These are phyloP conservation scores for Drosophila nikananu DNA, from an alignment of 1,140 invertebrate genomes.

Conservation along the genomic window DNA sequence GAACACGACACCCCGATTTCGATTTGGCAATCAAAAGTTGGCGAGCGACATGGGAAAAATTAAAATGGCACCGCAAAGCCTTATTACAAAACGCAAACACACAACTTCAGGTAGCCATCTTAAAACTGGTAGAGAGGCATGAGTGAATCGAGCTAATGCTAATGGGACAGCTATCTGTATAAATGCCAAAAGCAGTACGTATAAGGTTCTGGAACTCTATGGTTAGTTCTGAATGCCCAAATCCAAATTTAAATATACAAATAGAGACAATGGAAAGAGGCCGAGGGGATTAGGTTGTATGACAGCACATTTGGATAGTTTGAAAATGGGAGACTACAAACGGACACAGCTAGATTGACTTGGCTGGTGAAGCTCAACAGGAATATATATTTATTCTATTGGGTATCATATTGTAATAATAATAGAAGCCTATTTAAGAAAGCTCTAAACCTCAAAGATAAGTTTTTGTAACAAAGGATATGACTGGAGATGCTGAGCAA, in stretches of 20 bases:
- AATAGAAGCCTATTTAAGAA: too few species aligned
- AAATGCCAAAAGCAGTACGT: slow-evolving; percentile 21
- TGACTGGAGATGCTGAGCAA: neutral
- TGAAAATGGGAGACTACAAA: neutral
- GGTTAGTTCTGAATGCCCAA: neutral
- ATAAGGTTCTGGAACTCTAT: neutral
- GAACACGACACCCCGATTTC: slow-evolving; percentile 47
- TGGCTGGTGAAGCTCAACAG: neutral
- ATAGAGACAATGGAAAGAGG: neutral
- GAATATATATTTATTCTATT: neutral
- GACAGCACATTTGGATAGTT: neutral
- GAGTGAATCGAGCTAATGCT: slow-evolving; percentile 24
- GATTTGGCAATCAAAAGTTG: slow-evolving; percentile 59
- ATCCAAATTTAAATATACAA: neutral
- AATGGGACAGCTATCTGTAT: slow-evolving; percentile 1
- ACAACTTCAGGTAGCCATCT: slow-evolving; percentile 26
- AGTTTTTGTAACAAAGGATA: neutral
- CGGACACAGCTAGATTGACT: neutral
- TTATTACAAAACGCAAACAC: slow-evolving; percentile 33
- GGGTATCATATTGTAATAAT: neutral
- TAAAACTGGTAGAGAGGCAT: slow-evolving; percentile 28
- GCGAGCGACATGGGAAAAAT: slow-evolving; percentile 39
- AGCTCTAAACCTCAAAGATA: neutral
- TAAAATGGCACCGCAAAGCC: slow-evolving; percentile 46
- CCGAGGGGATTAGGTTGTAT: neutral